phyloP scores from a whole-genome alignment of 1,140 invertebrate genomes.

The Pseudobourletiella spinata region DNA sequence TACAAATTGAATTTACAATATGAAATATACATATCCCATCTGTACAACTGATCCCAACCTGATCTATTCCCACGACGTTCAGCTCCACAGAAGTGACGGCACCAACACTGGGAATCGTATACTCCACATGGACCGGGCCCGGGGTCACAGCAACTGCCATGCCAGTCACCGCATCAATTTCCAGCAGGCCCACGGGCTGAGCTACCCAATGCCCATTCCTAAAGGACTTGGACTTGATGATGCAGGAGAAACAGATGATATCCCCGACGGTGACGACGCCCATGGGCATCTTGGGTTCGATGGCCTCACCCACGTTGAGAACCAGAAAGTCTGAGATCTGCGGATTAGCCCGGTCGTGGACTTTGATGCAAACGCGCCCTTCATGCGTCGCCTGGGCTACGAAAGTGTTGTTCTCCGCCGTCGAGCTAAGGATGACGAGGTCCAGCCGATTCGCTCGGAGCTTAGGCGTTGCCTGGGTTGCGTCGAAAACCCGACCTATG shows the following conservation, averaged over 20 bases:
- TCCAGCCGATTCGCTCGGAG: conserved; percentile 44
- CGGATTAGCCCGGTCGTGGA: conserved; percentile 11
- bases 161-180: conserved; percentile 17
- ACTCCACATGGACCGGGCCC: conserved; percentile 21
- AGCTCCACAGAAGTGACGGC: not conserved
- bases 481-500: conserved; percentile 43
- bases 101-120: conserved; percentile 12
- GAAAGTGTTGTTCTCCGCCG: conserved; percentile 41
- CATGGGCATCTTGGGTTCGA: conserved; percentile 16
- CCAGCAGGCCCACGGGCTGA: conserved; percentile 9
- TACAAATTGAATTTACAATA: not conserved
- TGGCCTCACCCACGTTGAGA: conserved; percentile 12
- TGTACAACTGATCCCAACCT: not conserved
- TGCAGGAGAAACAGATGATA: conserved; percentile 30
- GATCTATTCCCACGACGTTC: not conserved
- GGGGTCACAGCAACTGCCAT: conserved; percentile 14
- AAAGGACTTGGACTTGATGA: conserved; percentile 9
- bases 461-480: conserved; percentile 40
- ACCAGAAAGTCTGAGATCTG: conserved; percentile 12
- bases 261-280: conserved; percentile 22
- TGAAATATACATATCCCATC: not conserved
- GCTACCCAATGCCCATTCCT: conserved; percentile 15
- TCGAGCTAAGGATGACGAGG: conserved; percentile 40
- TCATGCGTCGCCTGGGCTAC: conserved; percentile 8
- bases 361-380: conserved; percentile 15